phyloP scores from a whole-genome alignment of 2,797 vertebrate species.

The Neomorphus geoffroyi region DNA sequence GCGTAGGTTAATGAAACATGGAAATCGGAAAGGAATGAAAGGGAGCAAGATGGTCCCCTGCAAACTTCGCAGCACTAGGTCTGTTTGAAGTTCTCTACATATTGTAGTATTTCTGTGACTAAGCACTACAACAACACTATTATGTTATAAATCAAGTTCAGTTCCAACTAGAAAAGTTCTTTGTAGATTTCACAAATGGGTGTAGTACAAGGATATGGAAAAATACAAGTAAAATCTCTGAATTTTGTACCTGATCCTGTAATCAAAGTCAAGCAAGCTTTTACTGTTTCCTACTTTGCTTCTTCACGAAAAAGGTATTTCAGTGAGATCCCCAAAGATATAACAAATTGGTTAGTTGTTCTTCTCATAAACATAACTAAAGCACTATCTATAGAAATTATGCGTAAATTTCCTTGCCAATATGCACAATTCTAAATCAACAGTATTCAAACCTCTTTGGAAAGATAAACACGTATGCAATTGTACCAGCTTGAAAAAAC shows the following conservation, averaged over 20 bases:
- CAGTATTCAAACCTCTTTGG: constrained; percentile 13
- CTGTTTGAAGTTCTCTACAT: not conserved
- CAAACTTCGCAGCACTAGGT: not conserved
- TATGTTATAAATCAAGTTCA: not conserved
- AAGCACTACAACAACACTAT: not conserved
- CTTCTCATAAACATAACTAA: constrained; percentile 22
- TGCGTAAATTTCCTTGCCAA: not conserved
- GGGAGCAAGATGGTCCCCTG: not conserved
- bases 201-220: not conserved
- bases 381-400: constrained; percentile 41
- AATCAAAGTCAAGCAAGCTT: not conserved
- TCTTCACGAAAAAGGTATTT: not conserved
- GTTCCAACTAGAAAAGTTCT: not conserved
- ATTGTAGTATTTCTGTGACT: not conserved
- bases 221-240: not conserved
- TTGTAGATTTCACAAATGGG: not conserved
- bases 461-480: not conserved
- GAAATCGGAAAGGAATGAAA: not conserved
- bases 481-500: not conserved
- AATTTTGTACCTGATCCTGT: not conserved
- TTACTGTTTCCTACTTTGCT: not conserved
- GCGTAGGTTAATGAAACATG: not conserved
- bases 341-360: constrained; percentile 3
- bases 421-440: constrained; percentile 3
- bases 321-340: not conserved